Evolutionary conservation across 2,888 invertebrate genomes (phyloP).

Genomic region (Euclidia mi): DNA sequence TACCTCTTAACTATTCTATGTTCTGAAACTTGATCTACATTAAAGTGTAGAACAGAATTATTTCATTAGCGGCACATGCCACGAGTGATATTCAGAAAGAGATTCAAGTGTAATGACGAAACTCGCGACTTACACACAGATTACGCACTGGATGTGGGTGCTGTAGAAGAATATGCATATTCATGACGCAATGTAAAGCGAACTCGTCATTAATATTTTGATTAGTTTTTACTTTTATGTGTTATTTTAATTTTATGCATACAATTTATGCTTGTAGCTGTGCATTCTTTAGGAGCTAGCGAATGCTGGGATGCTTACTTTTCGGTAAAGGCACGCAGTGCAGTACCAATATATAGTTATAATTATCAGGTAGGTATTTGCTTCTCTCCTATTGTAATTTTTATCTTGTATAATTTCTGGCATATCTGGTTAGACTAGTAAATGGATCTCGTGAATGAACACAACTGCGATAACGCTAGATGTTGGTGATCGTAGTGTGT

Average conservation of each 20-base stretch:
- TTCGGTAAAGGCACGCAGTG: too few relatives aligned
- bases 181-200: slow-evolving; percentile 66
- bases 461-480: too few relatives aligned
- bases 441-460: too few relatives aligned
- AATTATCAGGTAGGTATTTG: too few relatives aligned
- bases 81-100: slow-evolving; percentile 65
- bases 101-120: slow-evolving; percentile 60
- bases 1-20: slow-evolving; percentile 40
- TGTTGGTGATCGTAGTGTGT: too few relatives aligned
- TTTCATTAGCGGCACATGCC: slow-evolving; percentile 70
- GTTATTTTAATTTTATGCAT: slow-evolving; percentile 31
- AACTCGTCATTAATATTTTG: slow-evolving; percentile 63
- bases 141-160: slow-evolving; percentile 55
- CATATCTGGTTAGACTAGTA: too few relatives aligned
- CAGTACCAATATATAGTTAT: too few relatives aligned
- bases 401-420: too few relatives aligned
- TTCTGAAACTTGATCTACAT: slow-evolving; percentile 55
- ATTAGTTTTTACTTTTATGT: slow-evolving; percentile 58
- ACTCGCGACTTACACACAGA: slow-evolving; percentile 59
- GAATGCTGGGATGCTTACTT: too few relatives aligned
- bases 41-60: slow-evolving; percentile 61
- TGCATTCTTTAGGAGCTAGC: too few relatives aligned
- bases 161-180: slow-evolving; percentile 64
- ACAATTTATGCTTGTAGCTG: too few relatives aligned
- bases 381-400: too few relatives aligned